Conservation (phyloP, 2,113 vertebrate species). For the Ifrita kowaldi region DNA sequence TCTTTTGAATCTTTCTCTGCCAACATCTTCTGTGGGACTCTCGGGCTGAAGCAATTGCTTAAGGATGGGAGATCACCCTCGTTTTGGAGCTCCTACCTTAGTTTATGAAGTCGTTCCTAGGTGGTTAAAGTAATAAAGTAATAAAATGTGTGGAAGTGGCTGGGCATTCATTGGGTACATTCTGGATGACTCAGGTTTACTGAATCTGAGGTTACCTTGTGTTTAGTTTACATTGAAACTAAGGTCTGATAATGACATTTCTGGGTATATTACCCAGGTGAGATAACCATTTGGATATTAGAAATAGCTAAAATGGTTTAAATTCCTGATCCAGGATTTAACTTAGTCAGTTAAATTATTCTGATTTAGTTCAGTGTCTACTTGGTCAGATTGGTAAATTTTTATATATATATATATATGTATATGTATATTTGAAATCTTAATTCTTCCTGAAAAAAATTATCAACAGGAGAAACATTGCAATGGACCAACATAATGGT, state of each 20-base stretch:
- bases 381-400: neutral
- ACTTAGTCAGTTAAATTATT: neutral
- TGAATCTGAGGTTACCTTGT: neutral
- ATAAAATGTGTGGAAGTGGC: neutral
- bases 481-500: neutral
- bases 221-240: neutral
- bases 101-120: neutral
- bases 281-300: neutral
- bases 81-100: neutral
- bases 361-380: neutral
- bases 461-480: neutral
- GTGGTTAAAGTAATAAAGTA: neutral
- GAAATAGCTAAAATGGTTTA: neutral
- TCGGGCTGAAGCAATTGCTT: neutral
- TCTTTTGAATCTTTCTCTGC: neutral
- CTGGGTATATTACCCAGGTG: neutral
- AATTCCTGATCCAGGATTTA: neutral
- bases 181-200: neutral
- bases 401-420: neutral
- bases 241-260: neutral
- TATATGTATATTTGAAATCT: neutral
- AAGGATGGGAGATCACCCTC: neutral
- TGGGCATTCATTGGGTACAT: neutral
- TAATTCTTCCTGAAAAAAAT: neutral
- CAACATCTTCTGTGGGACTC: neutral